phyloP scores from a whole-genome alignment of 1,140 invertebrate species.

The Brachionus sp. region DNA sequence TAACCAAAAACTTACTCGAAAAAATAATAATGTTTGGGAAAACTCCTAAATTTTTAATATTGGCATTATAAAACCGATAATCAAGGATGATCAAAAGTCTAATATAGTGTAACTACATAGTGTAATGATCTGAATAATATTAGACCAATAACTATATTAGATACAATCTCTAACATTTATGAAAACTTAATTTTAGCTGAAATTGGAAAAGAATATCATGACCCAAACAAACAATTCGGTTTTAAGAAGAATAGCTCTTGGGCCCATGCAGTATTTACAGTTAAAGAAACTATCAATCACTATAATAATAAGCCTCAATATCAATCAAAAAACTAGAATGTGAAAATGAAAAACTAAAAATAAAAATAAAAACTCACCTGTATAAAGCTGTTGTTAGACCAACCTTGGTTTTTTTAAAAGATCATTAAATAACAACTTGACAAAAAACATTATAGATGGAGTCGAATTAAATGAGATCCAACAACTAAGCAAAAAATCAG shows the following conservation, averaged over 20 bases:
- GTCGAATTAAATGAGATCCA: no score
- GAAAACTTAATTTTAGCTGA: not conserved
- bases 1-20: not conserved
- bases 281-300: not conserved
- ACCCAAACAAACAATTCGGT: not conserved
- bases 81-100: not conserved
- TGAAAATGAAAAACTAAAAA: no score
- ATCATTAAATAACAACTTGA: no score
- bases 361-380: no score
- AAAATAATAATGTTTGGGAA: not conserved
- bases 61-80: not conserved
- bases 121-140: not conserved
- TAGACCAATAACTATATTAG: not conserved
- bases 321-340: no score
- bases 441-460: no score
- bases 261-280: not conserved
- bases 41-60: conserved; percentile 1
- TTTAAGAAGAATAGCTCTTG: not conserved
- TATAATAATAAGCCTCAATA: no score
- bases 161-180: conserved; percentile 12
- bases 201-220: not conserved
- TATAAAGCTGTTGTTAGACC: no score
- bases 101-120: no score
- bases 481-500: no score
- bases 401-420: no score